These are phyloP conservation scores for Malurus cyaneus DNA, from an alignment of 2,113 vertebrate species.

Conservation along the genomic window DNA sequence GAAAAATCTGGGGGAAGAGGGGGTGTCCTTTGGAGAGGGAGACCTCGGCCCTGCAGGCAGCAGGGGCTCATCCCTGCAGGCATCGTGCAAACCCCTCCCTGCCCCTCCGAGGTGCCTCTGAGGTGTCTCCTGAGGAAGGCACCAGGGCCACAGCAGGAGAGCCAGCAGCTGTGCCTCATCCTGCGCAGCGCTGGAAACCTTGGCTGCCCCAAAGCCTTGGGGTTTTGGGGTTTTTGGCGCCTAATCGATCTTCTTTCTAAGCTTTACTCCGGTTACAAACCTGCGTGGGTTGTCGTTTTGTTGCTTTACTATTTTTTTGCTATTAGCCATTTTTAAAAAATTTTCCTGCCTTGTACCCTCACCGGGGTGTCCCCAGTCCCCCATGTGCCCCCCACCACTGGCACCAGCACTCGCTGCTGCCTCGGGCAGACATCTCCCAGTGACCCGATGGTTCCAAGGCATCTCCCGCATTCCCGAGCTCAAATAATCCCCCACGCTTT, in stretches of 20 bases:
- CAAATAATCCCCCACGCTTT: not conserved
- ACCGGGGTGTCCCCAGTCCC: not conserved
- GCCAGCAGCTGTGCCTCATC: not conserved
- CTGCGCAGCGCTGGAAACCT: not conserved
- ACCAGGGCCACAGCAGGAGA: not conserved
- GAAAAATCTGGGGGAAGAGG: not conserved
- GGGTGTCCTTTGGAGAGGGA: not conserved
- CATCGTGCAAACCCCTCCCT: not conserved
- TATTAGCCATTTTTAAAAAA: not conserved
- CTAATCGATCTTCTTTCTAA: not conserved
- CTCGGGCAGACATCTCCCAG: not conserved
- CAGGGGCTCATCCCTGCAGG: accelerated
- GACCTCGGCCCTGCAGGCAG: not conserved
- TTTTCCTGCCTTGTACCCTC: not conserved
- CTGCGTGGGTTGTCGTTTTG: accelerated
- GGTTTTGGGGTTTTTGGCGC: not conserved
- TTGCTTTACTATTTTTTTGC: not conserved
- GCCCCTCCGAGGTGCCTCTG: not conserved
- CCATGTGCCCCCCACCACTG: not conserved
- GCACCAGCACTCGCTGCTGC: not conserved
- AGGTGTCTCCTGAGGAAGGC: not conserved
- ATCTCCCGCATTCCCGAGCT: not conserved
- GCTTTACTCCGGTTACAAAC: not conserved
- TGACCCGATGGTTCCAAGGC: accelerated
- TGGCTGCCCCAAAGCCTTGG: not conserved